These are phyloP conservation scores for Danio aesculapii DNA, from an alignment of 2,797 vertebrate species.

Conservation along the genomic window DNA sequence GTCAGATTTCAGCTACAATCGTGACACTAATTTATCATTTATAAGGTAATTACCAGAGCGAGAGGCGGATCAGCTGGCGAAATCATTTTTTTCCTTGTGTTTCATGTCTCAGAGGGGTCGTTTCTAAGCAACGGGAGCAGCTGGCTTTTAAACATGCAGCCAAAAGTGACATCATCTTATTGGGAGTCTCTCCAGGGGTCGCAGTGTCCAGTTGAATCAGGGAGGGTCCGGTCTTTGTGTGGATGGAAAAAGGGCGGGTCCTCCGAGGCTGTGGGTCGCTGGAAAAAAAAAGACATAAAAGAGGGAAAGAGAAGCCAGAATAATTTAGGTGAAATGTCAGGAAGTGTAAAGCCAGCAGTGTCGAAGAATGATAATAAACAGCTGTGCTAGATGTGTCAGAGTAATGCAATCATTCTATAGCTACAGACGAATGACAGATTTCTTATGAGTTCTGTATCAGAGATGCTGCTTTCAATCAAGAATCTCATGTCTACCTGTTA, in stretches of 20 bases:
- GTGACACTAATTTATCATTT: conserved; percentile 20
- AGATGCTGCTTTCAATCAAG: not conserved
- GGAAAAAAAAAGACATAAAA: not conserved
- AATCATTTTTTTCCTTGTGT: not conserved
- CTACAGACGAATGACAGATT: conserved; percentile 9
- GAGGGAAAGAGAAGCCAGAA: not conserved
- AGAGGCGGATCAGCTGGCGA: not conserved
- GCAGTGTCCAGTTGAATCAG: conserved; percentile 18
- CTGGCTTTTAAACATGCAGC: conserved; percentile 53
- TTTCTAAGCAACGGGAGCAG: conserved; percentile 58
- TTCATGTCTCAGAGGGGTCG: conserved; percentile 20
- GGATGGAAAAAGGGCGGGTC: conserved; percentile 36
- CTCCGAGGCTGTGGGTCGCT: not conserved
- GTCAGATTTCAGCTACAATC: conserved; percentile 4
- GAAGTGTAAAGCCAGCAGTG: not conserved
- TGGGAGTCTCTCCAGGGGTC: conserved; percentile 33
- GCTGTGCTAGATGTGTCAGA: not conserved
- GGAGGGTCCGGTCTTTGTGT: conserved; percentile 52
- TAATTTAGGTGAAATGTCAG: conserved; percentile 5
- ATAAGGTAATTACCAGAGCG: not conserved
- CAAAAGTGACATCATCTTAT: conserved; percentile 61
- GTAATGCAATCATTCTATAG: no score
- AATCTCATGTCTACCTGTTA: conserved; percentile 3
- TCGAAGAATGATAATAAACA: not conserved
- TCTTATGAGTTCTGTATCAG: not conserved